phyloP scores from a whole-genome alignment of 2,888 invertebrate genomes.

The Cepaea hortensis region DNA sequence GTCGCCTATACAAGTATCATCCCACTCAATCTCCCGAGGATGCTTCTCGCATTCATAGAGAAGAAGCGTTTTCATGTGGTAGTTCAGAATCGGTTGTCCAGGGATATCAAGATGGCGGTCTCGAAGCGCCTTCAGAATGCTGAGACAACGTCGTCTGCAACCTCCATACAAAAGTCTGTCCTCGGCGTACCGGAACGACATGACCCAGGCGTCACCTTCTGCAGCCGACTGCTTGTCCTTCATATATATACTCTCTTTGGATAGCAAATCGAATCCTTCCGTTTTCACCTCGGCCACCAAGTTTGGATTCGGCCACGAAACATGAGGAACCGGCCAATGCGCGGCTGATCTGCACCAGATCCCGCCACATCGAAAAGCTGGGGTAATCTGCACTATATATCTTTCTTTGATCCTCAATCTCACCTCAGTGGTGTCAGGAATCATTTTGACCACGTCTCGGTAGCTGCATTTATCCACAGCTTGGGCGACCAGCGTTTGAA shows the following conservation, averaged over 20 bases:
- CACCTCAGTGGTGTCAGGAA: slow-evolving; percentile 94
- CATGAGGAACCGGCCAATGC: slow-evolving; percentile 93
- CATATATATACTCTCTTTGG: slow-evolving; percentile 84
- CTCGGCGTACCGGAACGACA: slow-evolving; percentile 93
- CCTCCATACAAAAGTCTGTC: slow-evolving; percentile 90
- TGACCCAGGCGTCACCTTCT: slow-evolving; percentile 97
- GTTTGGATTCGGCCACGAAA: slow-evolving; percentile 94
- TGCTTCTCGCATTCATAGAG: slow-evolving; percentile 98
- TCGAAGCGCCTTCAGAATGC: slow-evolving; percentile 90
- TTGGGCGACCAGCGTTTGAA: slow-evolving; percentile 80
- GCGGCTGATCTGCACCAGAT: slow-evolving; percentile 95
- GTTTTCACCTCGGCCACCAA: slow-evolving; percentile 94
- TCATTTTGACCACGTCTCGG: slow-evolving; percentile 93
- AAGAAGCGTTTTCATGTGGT: slow-evolving; percentile 88
- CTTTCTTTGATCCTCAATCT: slow-evolving; percentile 91
- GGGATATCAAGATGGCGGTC: slow-evolving; percentile 88
- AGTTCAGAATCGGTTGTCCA: slow-evolving; percentile 91
- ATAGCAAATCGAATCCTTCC: slow-evolving; percentile 94
- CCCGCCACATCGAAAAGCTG: slow-evolving; percentile 93
- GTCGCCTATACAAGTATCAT: slow-evolving; percentile 91
- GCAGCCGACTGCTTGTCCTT: slow-evolving; percentile 80
- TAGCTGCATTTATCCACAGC: slow-evolving; percentile 80
- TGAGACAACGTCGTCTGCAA: slow-evolving; percentile 89
- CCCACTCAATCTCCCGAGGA: slow-evolving; percentile 94
- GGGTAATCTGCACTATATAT: slow-evolving; percentile 94